phyloP scores from a whole-genome alignment of 2,888 invertebrate species.

The Lycia hirtaria region DNA sequence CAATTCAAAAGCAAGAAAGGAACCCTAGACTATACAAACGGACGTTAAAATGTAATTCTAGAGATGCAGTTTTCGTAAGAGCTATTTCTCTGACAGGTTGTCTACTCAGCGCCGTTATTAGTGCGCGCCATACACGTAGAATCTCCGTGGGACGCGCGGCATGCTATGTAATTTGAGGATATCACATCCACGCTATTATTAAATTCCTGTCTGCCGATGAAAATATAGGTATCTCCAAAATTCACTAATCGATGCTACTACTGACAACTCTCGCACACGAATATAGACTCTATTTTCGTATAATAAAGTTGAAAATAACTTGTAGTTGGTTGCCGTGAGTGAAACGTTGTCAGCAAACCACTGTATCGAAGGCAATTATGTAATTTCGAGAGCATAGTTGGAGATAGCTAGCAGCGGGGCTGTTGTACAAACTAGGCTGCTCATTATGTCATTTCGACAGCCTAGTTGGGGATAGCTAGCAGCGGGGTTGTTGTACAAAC shows the following conservation, averaged over 20 bases:
- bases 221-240: constrained; percentile 29
- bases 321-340: not conserved
- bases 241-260: constrained; percentile 29
- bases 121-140: constrained; percentile 21
- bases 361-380: constrained; percentile 1
- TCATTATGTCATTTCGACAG: no score
- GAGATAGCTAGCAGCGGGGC: no score
- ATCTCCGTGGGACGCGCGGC: constrained; percentile 24
- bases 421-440: no score
- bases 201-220: constrained; percentile 40
- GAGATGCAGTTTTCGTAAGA: not conserved
- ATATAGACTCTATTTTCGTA: constrained; percentile 3
- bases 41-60: no score
- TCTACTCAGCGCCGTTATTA: not conserved
- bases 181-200: constrained; percentile 37
- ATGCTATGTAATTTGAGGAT: constrained; percentile 35
- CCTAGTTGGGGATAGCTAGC: not conserved
- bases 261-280: not conserved
- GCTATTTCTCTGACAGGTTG: not conserved
- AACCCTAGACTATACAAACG: no score
- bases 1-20: no score
- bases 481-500: not conserved
- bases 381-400: not conserved
- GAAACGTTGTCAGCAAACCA: not conserved
- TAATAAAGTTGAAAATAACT: not conserved